These are phyloP conservation scores for Myotis pilosus DNA, from an alignment of 2,797 vertebrate species.

Conservation along the genomic window DNA sequence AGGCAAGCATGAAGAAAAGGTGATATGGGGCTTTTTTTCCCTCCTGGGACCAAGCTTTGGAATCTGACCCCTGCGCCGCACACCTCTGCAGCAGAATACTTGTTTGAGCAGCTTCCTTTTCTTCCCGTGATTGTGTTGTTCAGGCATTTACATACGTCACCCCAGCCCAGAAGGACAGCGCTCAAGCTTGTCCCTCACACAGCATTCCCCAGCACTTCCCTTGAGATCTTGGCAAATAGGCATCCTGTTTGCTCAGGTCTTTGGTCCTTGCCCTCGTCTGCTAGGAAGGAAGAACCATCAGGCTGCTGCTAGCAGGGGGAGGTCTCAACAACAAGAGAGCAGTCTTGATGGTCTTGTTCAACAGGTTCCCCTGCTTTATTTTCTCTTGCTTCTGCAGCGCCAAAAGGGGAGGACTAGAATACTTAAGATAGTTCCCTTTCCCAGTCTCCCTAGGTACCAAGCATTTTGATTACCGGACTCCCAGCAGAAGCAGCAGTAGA, in stretches of 20 bases:
- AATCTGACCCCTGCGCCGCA: not conserved
- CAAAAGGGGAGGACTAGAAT: constrained; percentile 31
- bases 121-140: not conserved
- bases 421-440: constrained; percentile 39
- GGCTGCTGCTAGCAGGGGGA: not conserved
- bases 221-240: not conserved
- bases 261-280: not conserved
- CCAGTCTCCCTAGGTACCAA: not conserved
- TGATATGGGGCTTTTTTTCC: not conserved
- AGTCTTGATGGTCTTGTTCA: constrained; percentile 16
- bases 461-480: not conserved
- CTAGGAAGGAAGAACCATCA: not conserved
- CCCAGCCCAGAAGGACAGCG: not conserved
- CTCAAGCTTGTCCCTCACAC: not conserved
- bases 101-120: not conserved
- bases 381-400: not conserved
- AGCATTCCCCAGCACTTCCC: not conserved
- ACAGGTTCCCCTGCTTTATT: constrained; percentile 56
- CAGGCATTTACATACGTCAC: too few relatives aligned
- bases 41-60: not conserved
- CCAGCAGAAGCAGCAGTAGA: not conserved
- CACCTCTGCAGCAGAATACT: not conserved
- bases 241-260: not conserved
- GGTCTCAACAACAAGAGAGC: not conserved
- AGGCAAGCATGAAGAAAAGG: not conserved